Evolutionary conservation across 2,797 vertebrate genomes (phyloP), one percentile per base, ranked within the genome.

Genomic region (Triplophysa yarkandensis): DNA sequence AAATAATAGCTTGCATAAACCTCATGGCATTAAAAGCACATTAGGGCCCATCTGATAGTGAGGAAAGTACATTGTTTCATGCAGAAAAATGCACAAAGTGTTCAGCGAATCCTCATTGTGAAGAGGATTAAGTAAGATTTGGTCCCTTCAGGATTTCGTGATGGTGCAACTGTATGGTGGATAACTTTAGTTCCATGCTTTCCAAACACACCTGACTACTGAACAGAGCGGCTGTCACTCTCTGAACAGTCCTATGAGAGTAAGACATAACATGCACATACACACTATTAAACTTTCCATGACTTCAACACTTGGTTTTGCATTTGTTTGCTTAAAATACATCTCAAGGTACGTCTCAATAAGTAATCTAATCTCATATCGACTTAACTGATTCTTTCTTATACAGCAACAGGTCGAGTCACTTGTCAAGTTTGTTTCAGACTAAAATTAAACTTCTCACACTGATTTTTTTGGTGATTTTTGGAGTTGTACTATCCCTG

Each of bases 181-280:
- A 68, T 73, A 27, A 76, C 25, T 84, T 77, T 82, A 77, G 50
- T 32, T 78, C 54, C 80, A 84, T 84, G 82, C 82, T 79, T 74
- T 66, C 48, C 54, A 39, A 68, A 92, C 92, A 92, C 90, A 93
- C 92, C 92, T 93, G 91, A 89, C 92, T 92, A 92, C 89, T 90
- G 85, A 86, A 90, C 87, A 90, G 90, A 90, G 88, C 85, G 90
- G 89, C 87, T 92, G 86, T 92, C 90, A 89, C 86, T 90, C 86
- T 91, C 90, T 88, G 91, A 91, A 86, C 88, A 67, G 89, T 89
- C 92, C 91, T 92, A 92, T 74, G 83, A 88, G 84, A 88, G 87
- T 82, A 86, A 92, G 89, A 93, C 44, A 86, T 88, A 71, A 90
- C 84, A 81, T 76, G 79, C 79, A 79, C 11, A 87, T 50, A 88